Conservation (phyloP, 2,113 vertebrate species). For the Epinephelus moara region DNA sequence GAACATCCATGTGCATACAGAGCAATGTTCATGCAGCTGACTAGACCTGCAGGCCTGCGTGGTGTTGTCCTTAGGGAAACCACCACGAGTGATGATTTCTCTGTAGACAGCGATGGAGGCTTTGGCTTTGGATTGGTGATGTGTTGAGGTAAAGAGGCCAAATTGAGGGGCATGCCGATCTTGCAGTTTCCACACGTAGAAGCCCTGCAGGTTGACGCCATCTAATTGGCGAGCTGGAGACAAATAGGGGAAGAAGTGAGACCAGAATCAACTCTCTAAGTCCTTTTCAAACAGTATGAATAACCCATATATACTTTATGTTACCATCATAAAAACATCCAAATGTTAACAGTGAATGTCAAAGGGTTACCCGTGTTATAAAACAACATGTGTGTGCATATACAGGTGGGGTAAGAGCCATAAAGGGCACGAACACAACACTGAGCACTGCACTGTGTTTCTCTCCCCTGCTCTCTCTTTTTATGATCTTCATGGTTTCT, state of each 20-base stretch:
- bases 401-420: background rate
- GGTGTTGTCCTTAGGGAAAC: constrained; percentile 81
- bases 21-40: constrained; percentile 70
- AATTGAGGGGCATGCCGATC: constrained; percentile 87
- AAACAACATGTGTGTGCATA: constrained; percentile 4
- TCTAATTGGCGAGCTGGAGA: constrained; percentile 89
- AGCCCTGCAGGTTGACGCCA: constrained; percentile 91
- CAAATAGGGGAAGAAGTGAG: background rate
- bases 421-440: constrained; percentile 35
- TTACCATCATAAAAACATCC: too few relatives aligned
- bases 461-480: constrained; percentile 16
- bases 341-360: too few relatives aligned
- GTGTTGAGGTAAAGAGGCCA: constrained; percentile 89
- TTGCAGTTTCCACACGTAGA: constrained; percentile 92
- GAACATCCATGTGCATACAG: constrained; percentile 82
- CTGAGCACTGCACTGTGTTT: constrained; percentile 23
- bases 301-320: too few relatives aligned
- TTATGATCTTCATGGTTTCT: constrained; percentile 72
- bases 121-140: constrained; percentile 88
- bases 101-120: constrained; percentile 88
- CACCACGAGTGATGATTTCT: constrained; percentile 84
- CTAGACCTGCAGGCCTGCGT: constrained; percentile 62
- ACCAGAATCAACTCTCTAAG: background rate
- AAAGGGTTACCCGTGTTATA: too few relatives aligned
- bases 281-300: background rate